Evolutionary conservation across 2,113 vertebrate genomes (phyloP), one percentile per base, ranked within the genome.

Genomic region (Arothron firmamentum): DNA sequence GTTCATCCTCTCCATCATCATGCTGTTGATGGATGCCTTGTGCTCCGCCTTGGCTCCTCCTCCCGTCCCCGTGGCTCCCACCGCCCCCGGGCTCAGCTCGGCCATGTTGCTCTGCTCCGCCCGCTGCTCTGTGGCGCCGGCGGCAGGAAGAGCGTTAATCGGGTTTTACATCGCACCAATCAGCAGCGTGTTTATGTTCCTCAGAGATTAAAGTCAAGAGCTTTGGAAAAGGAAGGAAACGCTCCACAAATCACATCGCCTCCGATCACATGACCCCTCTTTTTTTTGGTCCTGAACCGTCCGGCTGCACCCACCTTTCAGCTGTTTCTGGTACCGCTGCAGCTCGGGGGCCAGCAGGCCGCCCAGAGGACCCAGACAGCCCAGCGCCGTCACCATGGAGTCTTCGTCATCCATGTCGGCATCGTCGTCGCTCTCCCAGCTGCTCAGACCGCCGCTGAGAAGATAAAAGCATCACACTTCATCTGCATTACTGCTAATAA

Each of bases 1-100:
- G 82, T 93, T 98, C 96, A 99, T 99, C 4, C 97, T 92, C 55
- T 99, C 97, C 94, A 93, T 92, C 95, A 99, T 96, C 97, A 99
- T 98, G 68, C 95, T 96, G 90, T 97, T 98, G 79, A 98, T 94
- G 19, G 92, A 93, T 0, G 94, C 94, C 1, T 96, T 94, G 81
- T 97, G 95, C 25, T 99, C 96, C 0, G 92, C 93, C 23, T 90
- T 90, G 15, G 93, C 92, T 19, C 60, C 77, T n/a, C 28, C 62
- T 21, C 91, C 91, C 6, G 31, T 52, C 2, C 92, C 90, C 17
- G 90, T 93, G 0, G 93, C 92, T 12, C 93, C 93, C 73, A 99
- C 92, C 0, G 97, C 97, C 28, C 97, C 97, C 0, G 97, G 97
- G 57, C 95, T 98, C 81, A 98, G 85, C 78, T 96, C 95, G 0